Evolutionary conservation across 2,797 vertebrate species (phyloP).

Genomic region (Bradypodion pumilum): DNA sequence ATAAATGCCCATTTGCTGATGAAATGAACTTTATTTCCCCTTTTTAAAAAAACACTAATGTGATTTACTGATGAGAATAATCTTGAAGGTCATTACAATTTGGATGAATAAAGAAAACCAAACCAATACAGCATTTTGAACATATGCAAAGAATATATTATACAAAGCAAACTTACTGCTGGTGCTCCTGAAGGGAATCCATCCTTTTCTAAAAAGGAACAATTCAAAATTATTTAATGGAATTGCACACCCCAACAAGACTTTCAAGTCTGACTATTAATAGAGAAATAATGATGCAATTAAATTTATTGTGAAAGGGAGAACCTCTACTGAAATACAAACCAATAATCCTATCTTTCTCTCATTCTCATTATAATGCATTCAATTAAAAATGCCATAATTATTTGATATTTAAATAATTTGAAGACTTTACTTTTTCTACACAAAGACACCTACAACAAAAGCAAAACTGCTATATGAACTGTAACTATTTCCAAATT

Average conservation of each 20-base stretch:
- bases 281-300: not conserved
- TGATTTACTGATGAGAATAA: not conserved
- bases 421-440: too few relatives aligned
- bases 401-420: too few relatives aligned
- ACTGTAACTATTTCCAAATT: not conserved
- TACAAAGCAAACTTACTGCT: slow-evolving; percentile 81
- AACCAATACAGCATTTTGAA: not conserved
- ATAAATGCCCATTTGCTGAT: not conserved
- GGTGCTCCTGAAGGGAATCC: slow-evolving; percentile 89
- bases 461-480: not conserved
- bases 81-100: not conserved
- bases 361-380: not conserved
- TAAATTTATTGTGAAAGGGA: not conserved
- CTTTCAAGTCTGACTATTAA: not conserved
- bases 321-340: not conserved
- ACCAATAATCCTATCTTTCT: not conserved
- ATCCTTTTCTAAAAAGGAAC: slow-evolving; percentile 86
- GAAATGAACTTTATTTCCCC: not conserved
- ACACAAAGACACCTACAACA: not conserved
- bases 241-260: not conserved
- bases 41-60: too few relatives aligned
- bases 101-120: not conserved
- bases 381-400: not conserved
- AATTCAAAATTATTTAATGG: not conserved
- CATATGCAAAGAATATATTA: slow-evolving; percentile 1